Evolutionary conservation across 2,113 vertebrate genomes (phyloP).

Genomic region (Cebus imitator): DNA sequence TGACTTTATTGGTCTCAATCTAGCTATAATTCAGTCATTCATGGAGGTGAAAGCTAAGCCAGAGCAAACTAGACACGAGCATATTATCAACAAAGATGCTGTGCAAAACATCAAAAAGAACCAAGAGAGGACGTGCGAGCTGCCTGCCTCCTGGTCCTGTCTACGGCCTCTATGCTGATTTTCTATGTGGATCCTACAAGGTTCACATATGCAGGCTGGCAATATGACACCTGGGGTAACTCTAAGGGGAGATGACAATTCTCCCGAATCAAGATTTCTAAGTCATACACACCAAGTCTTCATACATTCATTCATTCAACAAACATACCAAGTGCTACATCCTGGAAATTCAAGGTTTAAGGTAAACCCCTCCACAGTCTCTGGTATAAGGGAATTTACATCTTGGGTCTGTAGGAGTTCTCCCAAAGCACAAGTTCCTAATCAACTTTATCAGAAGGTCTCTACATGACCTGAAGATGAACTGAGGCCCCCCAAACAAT

Average conservation of each 20-base stretch:
- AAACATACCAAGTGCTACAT: background rate
- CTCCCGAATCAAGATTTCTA: no score
- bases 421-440: background rate
- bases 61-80: fast-evolving
- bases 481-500: background rate
- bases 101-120: background rate
- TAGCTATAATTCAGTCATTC: background rate
- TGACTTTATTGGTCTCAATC: background rate
- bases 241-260: background rate
- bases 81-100: background rate
- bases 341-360: background rate
- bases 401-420: fast-evolving
- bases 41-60: background rate
- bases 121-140: background rate
- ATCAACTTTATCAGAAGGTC: background rate
- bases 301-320: background rate
- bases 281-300: background rate
- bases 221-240: no score
- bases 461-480: background rate
- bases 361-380: background rate
- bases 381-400: background rate
- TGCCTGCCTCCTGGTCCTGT: fast-evolving
- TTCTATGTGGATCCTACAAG: fast-evolving
- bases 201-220: no score
- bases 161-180: no score